These are phyloP conservation scores for Todiramphus saurophagus DNA, from an alignment of 2,113 vertebrate genomes.

Conservation along the genomic window DNA sequence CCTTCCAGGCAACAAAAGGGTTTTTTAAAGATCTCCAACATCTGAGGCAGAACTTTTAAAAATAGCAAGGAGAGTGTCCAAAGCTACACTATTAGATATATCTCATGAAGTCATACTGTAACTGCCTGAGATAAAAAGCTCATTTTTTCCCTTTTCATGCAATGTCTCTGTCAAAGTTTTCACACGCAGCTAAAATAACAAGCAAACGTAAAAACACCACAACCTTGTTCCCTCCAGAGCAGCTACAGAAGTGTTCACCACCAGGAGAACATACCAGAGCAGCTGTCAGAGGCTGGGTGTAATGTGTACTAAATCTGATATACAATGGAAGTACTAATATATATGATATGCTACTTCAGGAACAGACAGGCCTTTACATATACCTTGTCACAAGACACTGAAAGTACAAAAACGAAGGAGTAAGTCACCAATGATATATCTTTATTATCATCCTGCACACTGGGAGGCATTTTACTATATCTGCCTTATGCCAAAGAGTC, in stretches of 20 bases:
- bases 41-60: background rate
- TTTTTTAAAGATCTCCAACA: background rate
- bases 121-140: background rate
- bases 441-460: background rate
- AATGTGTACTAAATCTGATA: background rate
- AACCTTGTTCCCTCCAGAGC: rapidly evolving
- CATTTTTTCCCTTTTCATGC: background rate
- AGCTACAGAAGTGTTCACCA: background rate
- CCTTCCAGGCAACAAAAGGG: background rate
- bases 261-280: background rate
- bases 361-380: background rate
- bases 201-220: rapidly evolving
- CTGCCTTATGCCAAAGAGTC: background rate
- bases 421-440: background rate
- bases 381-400: background rate
- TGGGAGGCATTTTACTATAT: background rate
- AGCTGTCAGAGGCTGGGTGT: rapidly evolving
- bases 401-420: background rate
- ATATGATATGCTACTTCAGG: background rate
- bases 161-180: background rate
- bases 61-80: background rate
- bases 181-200: background rate
- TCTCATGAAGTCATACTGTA: background rate
- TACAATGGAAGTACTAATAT: background rate
- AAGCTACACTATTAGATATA: background rate